These are phyloP conservation scores for Ormyrus pomaceus DNA, from an alignment of 2,888 invertebrate genomes.

Conservation along the genomic window DNA sequence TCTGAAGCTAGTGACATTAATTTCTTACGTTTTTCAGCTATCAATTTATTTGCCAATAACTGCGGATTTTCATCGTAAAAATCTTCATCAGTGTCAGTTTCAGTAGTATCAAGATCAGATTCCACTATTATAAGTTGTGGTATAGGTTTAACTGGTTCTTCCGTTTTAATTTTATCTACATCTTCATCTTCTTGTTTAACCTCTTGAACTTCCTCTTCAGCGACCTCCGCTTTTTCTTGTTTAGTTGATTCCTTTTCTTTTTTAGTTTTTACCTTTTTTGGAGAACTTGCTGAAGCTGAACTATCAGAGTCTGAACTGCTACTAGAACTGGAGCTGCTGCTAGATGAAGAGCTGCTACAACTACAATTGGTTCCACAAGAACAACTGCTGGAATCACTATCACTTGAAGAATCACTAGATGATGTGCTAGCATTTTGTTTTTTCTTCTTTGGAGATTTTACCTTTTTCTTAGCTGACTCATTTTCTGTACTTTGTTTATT, in stretches of 20 bases:
- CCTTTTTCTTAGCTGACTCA: slow-evolving; percentile 60
- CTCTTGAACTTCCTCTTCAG: slow-evolving; percentile 63
- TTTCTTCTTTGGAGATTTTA: slow-evolving; percentile 73
- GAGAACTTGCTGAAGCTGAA: slow-evolving; percentile 79
- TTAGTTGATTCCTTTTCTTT: slow-evolving; percentile 71
- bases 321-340: slow-evolving; percentile 80
- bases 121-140: slow-evolving; percentile 83
- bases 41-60: slow-evolving; percentile 82
- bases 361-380: slow-evolving; percentile 91
- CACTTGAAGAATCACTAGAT: slow-evolving; percentile 86
- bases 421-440: slow-evolving; percentile 78
- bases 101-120: slow-evolving; percentile 90
- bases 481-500: slow-evolving; percentile 31
- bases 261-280: slow-evolving; percentile 72
- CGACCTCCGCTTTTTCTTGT: slow-evolving; percentile 77
- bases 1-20: slow-evolving; percentile 80
- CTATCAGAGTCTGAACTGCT: slow-evolving; percentile 79
- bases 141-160: slow-evolving; percentile 73
- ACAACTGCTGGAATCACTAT: slow-evolving; percentile 85
- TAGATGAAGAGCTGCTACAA: slow-evolving; percentile 85
- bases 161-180: slow-evolving; percentile 52
- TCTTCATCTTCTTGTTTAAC: slow-evolving; percentile 52
- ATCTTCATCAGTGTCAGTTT: slow-evolving; percentile 91
- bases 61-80: slow-evolving; percentile 92
- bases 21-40: slow-evolving; percentile 86